phyloP scores from a whole-genome alignment of 2,797 vertebrate species.

The Enteromius argenteus region DNA sequence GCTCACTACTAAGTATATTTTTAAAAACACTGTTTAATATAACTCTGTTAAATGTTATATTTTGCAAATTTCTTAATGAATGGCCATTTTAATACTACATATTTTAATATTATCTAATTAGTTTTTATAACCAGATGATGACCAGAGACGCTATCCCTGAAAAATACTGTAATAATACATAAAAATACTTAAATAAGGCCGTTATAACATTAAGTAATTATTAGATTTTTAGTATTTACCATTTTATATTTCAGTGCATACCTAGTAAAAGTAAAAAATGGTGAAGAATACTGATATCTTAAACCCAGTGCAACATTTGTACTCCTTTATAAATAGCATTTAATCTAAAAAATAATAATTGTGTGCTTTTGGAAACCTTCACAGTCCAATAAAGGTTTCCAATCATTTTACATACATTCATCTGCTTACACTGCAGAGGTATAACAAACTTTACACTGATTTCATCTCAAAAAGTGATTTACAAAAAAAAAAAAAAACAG shows the following conservation, averaged over 20 bases:
- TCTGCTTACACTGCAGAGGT: slow-evolving; percentile 48
- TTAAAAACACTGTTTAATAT: background rate
- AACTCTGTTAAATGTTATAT: background rate
- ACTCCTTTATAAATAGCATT: slow-evolving; percentile 69
- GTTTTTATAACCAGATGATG: background rate
- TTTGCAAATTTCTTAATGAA: background rate
- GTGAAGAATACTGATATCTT: background rate
- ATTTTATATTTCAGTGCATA: background rate
- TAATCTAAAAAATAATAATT: slow-evolving; percentile 73
- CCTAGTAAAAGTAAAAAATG: background rate
- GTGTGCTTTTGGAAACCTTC: slow-evolving; percentile 69
- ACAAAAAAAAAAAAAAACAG: slow-evolving; percentile 43
- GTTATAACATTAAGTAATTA: background rate
- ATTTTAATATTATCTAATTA: background rate
- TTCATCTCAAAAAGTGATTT: slow-evolving; percentile 14
- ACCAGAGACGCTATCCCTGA: background rate
- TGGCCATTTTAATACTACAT: background rate
- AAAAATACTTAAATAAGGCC: background rate
- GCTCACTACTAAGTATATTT: background rate
- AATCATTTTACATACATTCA: slow-evolving; percentile 62
- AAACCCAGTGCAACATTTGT: background rate
- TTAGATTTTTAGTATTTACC: background rate
- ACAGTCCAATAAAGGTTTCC: slow-evolving; percentile 67
- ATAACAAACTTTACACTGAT: slow-evolving; percentile 22
- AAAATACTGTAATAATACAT: background rate